Conservation (phyloP, 1,140 invertebrate genomes). For the Delia radicum region DNA sequence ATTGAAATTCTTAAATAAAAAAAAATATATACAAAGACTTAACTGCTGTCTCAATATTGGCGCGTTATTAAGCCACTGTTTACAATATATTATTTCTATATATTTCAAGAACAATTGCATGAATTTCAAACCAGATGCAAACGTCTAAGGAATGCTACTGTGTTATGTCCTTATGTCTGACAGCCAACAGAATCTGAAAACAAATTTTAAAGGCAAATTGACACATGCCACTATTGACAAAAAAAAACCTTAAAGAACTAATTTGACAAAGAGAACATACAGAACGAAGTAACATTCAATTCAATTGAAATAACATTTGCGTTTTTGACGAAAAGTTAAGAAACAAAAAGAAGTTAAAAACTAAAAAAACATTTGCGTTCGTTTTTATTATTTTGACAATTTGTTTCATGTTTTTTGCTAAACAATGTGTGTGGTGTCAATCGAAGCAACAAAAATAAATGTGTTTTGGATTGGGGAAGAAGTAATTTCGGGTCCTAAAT, state of each 20-base stretch:
- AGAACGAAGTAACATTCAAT: not conserved
- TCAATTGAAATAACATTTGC: not conserved
- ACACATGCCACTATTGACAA: slow-evolving; percentile 17
- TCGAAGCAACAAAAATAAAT: not conserved
- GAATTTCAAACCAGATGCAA: slow-evolving; percentile 13
- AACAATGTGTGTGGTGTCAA: not conserved
- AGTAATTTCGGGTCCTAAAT: too few species aligned
- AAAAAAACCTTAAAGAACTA: not conserved
- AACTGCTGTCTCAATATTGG: slow-evolving; percentile 14
- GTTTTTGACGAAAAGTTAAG: slow-evolving; percentile 1
- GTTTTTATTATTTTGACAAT: not conserved
- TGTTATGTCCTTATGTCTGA: not conserved
- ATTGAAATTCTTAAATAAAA: not conserved
- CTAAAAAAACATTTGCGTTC: not conserved
- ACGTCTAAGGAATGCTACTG: slow-evolving; percentile 7
- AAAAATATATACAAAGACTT: not conserved
- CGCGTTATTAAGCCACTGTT: slow-evolving; percentile 2
- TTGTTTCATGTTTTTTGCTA: not conserved
- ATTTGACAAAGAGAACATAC: slow-evolving; percentile 12
- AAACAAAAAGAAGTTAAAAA: not conserved
- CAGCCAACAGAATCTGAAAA: not conserved
- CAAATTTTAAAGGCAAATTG: not conserved
- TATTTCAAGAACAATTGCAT: not conserved
- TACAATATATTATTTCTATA: not conserved
- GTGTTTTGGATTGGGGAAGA: not conserved